These are phyloP conservation scores for Cololabis saira DNA, from an alignment of 2,113 vertebrate genomes.

Conservation along the genomic window DNA sequence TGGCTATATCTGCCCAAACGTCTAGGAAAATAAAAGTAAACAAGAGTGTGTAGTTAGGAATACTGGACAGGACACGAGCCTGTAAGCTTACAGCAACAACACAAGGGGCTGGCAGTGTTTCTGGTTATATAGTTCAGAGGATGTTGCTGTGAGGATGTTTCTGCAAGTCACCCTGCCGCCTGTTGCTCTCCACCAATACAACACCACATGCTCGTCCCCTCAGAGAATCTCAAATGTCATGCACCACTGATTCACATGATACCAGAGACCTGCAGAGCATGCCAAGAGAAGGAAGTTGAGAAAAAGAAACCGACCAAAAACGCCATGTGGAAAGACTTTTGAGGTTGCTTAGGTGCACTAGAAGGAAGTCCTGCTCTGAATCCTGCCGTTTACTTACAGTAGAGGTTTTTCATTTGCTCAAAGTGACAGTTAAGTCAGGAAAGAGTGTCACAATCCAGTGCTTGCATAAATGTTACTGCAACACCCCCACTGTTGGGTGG, in stretches of 20 bases:
- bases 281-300: not conserved
- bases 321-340: constrained; percentile 2
- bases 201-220: constrained; percentile 14
- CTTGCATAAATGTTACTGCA: constrained; percentile 15
- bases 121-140: constrained; percentile 11
- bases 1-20: no score
- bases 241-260: constrained; percentile 38
- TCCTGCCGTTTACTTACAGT: constrained; percentile 37
- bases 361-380: constrained; percentile 30
- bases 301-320: constrained; percentile 7
- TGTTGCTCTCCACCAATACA: constrained; percentile 23
- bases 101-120: not conserved
- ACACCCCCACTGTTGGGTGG: not conserved
- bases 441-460: constrained; percentile 26
- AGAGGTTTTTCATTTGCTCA: constrained; percentile 22
- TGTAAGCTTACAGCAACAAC: not conserved
- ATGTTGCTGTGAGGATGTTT: constrained; percentile 25
- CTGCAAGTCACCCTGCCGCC: constrained; percentile 22
- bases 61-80: not conserved
- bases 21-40: no score
- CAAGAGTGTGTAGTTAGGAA: no score
- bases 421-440: constrained; percentile 14
- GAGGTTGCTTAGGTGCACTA: constrained; percentile 54
- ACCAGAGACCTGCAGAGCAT: constrained; percentile 29
- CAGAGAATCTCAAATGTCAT: constrained; percentile 57